Percentiles rank a stretch among this genome's conserved stretches.
These are phyloP conservation scores for Channa striata DNA, from an alignment of 2,797 vertebrate species.

Conservation along the genomic window DNA sequence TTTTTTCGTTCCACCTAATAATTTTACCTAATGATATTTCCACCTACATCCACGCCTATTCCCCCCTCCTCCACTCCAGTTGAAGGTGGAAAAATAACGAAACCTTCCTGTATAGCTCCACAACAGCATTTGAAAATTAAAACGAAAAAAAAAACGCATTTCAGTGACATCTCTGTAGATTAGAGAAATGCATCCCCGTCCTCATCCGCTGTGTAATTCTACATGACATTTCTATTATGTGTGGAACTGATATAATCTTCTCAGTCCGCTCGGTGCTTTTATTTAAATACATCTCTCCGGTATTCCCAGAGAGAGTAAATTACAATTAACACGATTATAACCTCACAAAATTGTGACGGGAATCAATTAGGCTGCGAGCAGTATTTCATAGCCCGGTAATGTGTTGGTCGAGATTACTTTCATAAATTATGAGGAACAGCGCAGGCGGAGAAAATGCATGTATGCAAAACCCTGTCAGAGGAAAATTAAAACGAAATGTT, in stretches of 20 bases:
- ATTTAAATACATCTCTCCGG: conserved; percentile 86
- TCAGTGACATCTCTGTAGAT: conserved; percentile 65
- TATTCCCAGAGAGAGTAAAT: conserved; percentile 90
- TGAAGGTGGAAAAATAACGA: conserved; percentile 15
- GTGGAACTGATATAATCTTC: conserved; percentile 81
- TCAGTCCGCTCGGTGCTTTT: conserved; percentile 74
- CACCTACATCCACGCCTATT: not conserved
- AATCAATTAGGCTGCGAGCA: conserved; percentile 94
- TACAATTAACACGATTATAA: conserved; percentile 95
- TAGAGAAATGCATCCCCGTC: conserved; percentile 54
- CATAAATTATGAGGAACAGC: conserved; percentile 92
- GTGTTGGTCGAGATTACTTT: conserved; percentile 86
- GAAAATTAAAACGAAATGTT: conserved; percentile 90
- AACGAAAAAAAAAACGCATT: conserved; percentile 14
- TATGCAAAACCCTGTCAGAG: conserved; percentile 87
- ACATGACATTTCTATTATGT: conserved; percentile 83
- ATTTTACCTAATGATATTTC: conserved; percentile 6
- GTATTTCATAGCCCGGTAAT: conserved; percentile 82
- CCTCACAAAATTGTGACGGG: conserved; percentile 91
- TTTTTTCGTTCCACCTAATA: conserved; percentile 2
- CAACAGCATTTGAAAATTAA: conserved; percentile 11
- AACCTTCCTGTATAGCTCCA: conserved; percentile 2
- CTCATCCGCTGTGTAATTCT: conserved; percentile 77
- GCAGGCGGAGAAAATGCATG: conserved; percentile 80
- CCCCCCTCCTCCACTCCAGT: not conserved